Conservation (phyloP, 1,140 invertebrate genomes). For the Diprion similis region DNA sequence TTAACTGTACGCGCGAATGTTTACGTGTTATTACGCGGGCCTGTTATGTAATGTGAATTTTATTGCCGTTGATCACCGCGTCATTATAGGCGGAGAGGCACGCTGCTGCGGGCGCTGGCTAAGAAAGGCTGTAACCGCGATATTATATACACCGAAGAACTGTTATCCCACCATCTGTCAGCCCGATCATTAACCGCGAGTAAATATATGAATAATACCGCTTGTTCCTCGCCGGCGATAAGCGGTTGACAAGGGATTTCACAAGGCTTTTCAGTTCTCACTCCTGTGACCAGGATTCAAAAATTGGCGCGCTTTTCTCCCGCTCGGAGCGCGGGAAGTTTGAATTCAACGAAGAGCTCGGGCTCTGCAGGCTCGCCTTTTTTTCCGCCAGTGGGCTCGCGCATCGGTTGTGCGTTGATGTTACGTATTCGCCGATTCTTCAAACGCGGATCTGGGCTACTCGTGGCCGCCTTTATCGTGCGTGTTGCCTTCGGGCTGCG, state of each 20-base stretch:
- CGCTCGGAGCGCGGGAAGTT: too few species aligned
- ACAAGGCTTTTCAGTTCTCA: too few species aligned
- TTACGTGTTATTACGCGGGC: neutral
- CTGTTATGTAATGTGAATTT: slow-evolving; percentile 6
- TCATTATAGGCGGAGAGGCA: neutral
- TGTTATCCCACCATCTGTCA: slow-evolving; percentile 3
- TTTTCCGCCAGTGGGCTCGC: too few species aligned
- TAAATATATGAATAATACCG: too few species aligned
- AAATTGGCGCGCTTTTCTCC: too few species aligned
- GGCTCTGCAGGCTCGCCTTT: too few species aligned
- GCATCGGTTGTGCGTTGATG: too few species aligned
- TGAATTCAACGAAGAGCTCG: too few species aligned
- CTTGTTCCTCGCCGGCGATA: too few species aligned
- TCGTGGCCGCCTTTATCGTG: neutral
- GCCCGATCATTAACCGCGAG: neutral
- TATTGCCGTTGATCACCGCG: slow-evolving; percentile 4
- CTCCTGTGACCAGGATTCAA: too few species aligned
- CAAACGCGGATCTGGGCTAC: neutral
- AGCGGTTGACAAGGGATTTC: too few species aligned
- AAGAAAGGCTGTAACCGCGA: neutral
- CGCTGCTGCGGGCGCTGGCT: neutral
- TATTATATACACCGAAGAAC: neutral
- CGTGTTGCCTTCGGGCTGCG: neutral
- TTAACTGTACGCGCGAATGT: neutral
- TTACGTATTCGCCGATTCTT: neutral